Base-by-base conservation (phyloP, 2,888 invertebrate genomes). In the Laothoe populi region DNA sequence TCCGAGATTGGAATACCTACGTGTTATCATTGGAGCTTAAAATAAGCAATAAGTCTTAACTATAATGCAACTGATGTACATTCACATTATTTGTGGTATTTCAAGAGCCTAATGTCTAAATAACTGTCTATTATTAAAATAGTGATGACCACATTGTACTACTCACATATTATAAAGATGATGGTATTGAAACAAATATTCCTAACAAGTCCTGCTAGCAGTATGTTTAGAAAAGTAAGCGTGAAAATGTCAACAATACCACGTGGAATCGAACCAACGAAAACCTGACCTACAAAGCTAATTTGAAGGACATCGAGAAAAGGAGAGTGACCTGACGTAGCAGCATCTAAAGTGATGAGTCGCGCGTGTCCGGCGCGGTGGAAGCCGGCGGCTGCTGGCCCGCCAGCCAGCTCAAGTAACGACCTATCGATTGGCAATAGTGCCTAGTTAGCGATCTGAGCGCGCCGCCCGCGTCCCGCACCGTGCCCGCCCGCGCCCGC, bases 261-360 rank as follows among this genome's bases (percentile, higher is more conserved):
- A 92, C 91, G 90, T 91, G 92, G 87, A 83, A 78, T 80, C 82
- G 75, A 78, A 83, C 84, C 79, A 82, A 82, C 83, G 84, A 89
- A 88, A 89, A 90, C 91, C 92, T 92, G 92, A 92, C 92, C 92
- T 92, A 92, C 91, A 92, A 90, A 92, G 92, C 92, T 92, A 92
- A 92, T 92, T 92, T 92, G 92, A 92, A 92, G 92, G 92, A 92
- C 92, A 92, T 87, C 90, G 90, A 88, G 92, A 92, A 92, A 92
- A 92, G 92, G 92, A 92, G 92, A 92, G 92, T 92, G 90, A 90
- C 92, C 92, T 92, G 92, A 92, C 92, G 90, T 86, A 83, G 92
- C 88, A 83, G 84, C 88, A 83, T 86, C 89, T 84, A 91, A 92
- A 92, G 90, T 91, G 92, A 92, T 91, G 92, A 92, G 91, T 91